Evolutionary conservation across 2,888 invertebrate genomes (phyloP).

Genomic region (Pseudoips prasinana): DNA sequence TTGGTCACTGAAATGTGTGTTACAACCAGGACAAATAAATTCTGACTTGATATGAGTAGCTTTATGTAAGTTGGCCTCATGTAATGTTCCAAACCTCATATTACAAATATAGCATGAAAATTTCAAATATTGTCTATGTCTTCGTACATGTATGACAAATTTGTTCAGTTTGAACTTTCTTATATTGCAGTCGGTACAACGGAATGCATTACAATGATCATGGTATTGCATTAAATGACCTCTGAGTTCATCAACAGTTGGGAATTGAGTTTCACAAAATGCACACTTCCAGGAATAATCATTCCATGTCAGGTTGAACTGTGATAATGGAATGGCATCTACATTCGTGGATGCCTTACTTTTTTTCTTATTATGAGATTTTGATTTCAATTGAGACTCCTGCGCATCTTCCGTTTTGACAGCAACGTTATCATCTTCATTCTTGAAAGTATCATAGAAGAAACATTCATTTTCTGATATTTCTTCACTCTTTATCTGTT

Average conservation of each 20-base stretch:
- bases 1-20: constrained; percentile 35
- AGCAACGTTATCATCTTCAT: too few relatives aligned
- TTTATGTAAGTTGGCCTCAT: constrained; percentile 35
- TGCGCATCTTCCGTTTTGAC: too few relatives aligned
- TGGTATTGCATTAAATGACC: constrained; percentile 82
- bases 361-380: too few relatives aligned
- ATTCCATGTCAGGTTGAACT: constrained; percentile 50
- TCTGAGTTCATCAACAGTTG: constrained; percentile 58
- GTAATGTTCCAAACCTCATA: constrained; percentile 32
- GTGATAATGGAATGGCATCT: constrained; percentile 40
- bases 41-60: constrained; percentile 31
- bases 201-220: constrained; percentile 81
- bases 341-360: constrained; percentile 4
- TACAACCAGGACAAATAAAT: constrained; percentile 49
- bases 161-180: constrained; percentile 44
- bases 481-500: neutral
- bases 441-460: too few relatives aligned
- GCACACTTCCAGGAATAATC: constrained; percentile 56
- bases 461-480: too few relatives aligned
- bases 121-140: constrained; percentile 81
- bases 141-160: constrained; percentile 76
- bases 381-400: too few relatives aligned
- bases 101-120: constrained; percentile 56
- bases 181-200: constrained; percentile 82
- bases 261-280: constrained; percentile 49